Evolutionary conservation across 2,888 invertebrate genomes (phyloP).

Genomic region (Eristalis intricaria): DNA sequence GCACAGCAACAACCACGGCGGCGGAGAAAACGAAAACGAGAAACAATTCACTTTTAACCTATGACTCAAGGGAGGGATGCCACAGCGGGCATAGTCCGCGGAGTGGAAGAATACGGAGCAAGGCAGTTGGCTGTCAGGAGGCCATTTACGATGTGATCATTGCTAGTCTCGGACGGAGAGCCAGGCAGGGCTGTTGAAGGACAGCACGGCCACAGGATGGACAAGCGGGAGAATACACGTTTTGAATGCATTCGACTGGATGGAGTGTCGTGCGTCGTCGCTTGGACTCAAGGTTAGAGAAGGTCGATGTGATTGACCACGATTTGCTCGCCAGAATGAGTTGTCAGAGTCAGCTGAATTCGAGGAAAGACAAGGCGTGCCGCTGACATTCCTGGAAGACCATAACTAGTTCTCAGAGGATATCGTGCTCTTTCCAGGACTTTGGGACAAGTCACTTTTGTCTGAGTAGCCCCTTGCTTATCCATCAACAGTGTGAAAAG

Average conservation of each 20-base stretch:
- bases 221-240: not conserved
- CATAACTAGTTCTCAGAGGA: no score
- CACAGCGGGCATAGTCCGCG: not conserved
- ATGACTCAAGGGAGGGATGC: slow-evolving; percentile 38
- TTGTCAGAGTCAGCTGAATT: not conserved
- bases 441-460: no score
- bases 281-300: not conserved
- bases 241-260: not conserved
- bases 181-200: not conserved
- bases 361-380: no score
- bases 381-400: no score
- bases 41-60: slow-evolving; percentile 61
- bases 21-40: slow-evolving; percentile 36
- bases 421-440: no score
- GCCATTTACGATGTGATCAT: not conserved
- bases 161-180: not conserved
- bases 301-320: not conserved
- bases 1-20: not conserved
- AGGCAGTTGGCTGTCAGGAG: no score
- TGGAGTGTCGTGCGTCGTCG: not conserved
- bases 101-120: not conserved
- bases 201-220: not conserved
- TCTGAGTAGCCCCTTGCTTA: no score
- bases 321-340: not conserved
- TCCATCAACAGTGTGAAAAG: no score